These are phyloP conservation scores for Glaucidium brasilianum DNA, from an alignment of 2,113 vertebrate species.

Conservation along the genomic window DNA sequence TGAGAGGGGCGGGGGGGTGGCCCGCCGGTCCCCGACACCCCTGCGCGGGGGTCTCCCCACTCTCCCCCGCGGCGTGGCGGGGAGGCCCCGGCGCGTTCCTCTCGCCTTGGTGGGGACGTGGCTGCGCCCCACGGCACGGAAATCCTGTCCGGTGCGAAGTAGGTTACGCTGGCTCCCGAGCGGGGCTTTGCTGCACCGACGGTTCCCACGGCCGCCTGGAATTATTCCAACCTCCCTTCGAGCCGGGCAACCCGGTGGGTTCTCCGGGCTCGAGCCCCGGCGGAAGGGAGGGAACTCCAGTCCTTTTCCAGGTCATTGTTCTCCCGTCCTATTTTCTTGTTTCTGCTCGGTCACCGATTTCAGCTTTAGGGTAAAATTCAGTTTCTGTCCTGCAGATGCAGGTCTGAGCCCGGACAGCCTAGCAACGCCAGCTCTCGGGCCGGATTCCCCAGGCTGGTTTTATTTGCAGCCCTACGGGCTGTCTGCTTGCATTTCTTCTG, in stretches of 20 bases:
- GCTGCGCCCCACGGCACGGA: rapidly evolving
- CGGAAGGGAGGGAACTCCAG: background rate
- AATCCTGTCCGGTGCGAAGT: rapidly evolving
- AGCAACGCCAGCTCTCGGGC: rapidly evolving
- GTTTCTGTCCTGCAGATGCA: background rate
- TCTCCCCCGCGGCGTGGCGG: no score
- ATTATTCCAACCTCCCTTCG: rapidly evolving
- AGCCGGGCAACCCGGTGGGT: background rate
- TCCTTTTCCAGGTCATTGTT: conserved; percentile 18
- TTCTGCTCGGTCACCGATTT: background rate
- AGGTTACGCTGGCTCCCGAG: rapidly evolving
- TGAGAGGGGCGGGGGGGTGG: conserved; percentile 25
- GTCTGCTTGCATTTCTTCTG: background rate
- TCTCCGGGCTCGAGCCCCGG: background rate
- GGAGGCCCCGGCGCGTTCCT: background rate
- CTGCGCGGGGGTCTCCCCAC: no score
- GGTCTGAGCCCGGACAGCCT: background rate
- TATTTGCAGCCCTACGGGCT: background rate
- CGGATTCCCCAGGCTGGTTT: background rate
- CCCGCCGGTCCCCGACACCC: background rate
- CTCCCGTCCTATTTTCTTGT: background rate
- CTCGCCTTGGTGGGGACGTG: background rate
- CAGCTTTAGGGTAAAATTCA: rapidly evolving
- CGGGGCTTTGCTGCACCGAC: background rate
- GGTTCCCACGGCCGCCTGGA: background rate